phyloP scores from a whole-genome alignment of 1,140 invertebrate species.

The Mactra quadrangularis region DNA sequence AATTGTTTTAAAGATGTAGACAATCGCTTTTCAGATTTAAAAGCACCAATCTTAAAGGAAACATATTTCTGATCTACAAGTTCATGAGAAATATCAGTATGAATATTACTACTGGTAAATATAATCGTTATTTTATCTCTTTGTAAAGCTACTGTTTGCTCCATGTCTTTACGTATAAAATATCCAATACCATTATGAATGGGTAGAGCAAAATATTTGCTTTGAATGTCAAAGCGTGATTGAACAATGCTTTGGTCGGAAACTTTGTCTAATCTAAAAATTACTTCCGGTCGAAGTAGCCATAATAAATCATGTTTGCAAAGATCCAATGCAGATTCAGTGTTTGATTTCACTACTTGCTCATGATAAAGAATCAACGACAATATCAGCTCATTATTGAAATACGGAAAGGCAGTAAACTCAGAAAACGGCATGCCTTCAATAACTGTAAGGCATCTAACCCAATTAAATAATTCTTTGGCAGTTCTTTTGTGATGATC shows the following conservation, averaged over 20 bases:
- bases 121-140: slow-evolving; percentile 35
- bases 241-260: not conserved
- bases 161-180: slow-evolving; percentile 2
- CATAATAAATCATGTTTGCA: slow-evolving; percentile 46
- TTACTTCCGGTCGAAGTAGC: slow-evolving; percentile 64
- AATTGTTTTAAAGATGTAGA: slow-evolving; percentile 57
- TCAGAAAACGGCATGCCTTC: slow-evolving; percentile 30
- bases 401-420: slow-evolving; percentile 55
- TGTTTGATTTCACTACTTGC: not conserved
- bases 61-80: slow-evolving; percentile 10
- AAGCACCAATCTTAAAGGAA: slow-evolving; percentile 62
- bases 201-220: slow-evolving; percentile 59
- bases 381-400: slow-evolving; percentile 56
- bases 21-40: slow-evolving; percentile 72
- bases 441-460: slow-evolving; percentile 37
- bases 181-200: slow-evolving; percentile 63
- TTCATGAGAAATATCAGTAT: slow-evolving; percentile 25
- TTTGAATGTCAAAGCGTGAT: slow-evolving; percentile 8
- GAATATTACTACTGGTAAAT: slow-evolving; percentile 64
- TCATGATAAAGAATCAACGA: slow-evolving; percentile 61
- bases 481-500: not conserved
- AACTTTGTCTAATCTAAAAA: slow-evolving; percentile 57
- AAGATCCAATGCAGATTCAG: not conserved
- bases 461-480: slow-evolving; percentile 9
- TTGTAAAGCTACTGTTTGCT: not conserved